These are phyloP conservation scores for Lathronympha strigana DNA, from an alignment of 2,888 invertebrate species.

Conservation along the genomic window DNA sequence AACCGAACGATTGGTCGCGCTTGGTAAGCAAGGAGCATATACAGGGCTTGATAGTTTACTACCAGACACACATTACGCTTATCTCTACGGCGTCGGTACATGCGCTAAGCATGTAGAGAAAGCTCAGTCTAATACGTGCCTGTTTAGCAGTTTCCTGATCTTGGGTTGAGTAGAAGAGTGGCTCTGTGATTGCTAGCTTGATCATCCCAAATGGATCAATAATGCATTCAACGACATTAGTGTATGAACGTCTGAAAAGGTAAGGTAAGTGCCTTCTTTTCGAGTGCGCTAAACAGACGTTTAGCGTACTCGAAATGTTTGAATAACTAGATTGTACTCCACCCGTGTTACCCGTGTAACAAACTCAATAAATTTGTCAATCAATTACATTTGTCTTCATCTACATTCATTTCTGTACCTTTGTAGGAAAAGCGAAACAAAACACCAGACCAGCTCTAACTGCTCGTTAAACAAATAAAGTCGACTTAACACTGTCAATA, in stretches of 20 bases:
- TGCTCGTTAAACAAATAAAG: constrained; percentile 42
- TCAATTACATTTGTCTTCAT: constrained; percentile 18
- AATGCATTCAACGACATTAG: neutral
- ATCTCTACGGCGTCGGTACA: constrained; percentile 15
- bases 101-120: constrained; percentile 12
- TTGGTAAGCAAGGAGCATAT: neutral
- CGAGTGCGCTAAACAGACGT: too few species aligned
- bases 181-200: neutral
- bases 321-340: too few species aligned
- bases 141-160: constrained; percentile 4
- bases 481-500: constrained; percentile 37
- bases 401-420: constrained; percentile 23
- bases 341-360: neutral
- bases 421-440: constrained; percentile 38
- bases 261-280: too few species aligned
- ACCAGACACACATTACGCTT: constrained; percentile 29
- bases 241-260: neutral
- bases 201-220: neutral
- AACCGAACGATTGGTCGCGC: neutral
- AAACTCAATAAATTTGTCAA: constrained; percentile 31
- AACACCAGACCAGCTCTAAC: constrained; percentile 42
- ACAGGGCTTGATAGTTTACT: constrained; percentile 10
- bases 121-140: constrained; percentile 5
- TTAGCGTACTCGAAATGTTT: neutral
- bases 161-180: neutral